Evolutionary conservation across 2,113 vertebrate genomes (phyloP).

Genomic region (Megaceryle maxima): DNA sequence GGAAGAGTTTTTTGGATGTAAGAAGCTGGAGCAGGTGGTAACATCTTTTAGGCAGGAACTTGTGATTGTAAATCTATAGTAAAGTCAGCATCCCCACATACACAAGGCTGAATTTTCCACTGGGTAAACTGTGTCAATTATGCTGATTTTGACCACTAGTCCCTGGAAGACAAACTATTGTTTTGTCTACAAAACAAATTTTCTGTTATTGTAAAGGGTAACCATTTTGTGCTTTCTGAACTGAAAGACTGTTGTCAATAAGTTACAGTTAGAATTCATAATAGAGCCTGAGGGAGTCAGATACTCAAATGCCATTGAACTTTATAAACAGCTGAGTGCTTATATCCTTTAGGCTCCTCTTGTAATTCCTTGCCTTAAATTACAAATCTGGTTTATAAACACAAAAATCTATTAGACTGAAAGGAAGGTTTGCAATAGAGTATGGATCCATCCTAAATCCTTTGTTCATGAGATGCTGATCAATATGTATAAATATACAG

Average conservation of each 20-base stretch:
- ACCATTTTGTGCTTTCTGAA: constrained; percentile 44
- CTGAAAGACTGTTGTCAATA: constrained; percentile 26
- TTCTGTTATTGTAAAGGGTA: not conserved
- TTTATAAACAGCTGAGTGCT: constrained; percentile 43
- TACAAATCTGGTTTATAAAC: constrained; percentile 29
- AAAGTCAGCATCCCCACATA: not conserved
- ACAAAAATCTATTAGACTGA: constrained; percentile 8
- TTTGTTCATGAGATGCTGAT: constrained; percentile 19
- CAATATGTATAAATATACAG: not conserved
- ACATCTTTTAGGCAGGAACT: not conserved
- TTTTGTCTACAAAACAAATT: not conserved
- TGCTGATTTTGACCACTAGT: not conserved
- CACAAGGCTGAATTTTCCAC: not conserved
- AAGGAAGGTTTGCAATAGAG: constrained; percentile 35
- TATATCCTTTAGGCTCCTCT: constrained; percentile 3
- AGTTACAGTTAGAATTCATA: not conserved
- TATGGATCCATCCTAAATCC: constrained; percentile 37
- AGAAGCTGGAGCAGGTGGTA: not conserved
- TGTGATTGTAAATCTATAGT: not conserved
- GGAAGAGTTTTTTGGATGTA: not conserved
- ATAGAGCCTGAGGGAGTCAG: constrained; percentile 13
- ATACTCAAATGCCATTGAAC: constrained; percentile 49
- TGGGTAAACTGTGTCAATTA: not conserved
- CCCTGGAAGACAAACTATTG: not conserved
- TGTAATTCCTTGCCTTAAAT: constrained; percentile 29